These are phyloP conservation scores for Smittia sp. DNA, from an alignment of 2,888 invertebrate genomes.

Conservation along the genomic window DNA sequence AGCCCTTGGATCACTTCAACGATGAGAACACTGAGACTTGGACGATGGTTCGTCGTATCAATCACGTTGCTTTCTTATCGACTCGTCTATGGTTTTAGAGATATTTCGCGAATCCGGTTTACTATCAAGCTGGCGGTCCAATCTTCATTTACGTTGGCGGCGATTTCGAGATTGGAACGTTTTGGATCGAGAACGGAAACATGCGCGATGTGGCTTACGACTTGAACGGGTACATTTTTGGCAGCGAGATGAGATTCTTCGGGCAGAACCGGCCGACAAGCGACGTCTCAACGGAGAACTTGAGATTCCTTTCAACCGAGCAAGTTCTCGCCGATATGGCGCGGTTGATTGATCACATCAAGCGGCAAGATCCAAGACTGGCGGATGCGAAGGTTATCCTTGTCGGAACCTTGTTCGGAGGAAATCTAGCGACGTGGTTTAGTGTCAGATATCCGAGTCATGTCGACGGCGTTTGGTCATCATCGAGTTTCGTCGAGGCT, in stretches of 20 bases:
- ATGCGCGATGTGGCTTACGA: neutral
- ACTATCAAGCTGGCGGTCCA: neutral
- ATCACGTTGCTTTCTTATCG: neutral
- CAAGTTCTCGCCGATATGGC: constrained; percentile 15
- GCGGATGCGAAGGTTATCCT: neutral
- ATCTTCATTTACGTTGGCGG: constrained; percentile 15
- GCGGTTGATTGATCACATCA: constrained; percentile 16
- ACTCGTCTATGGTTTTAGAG: neutral
- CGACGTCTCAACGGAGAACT: neutral
- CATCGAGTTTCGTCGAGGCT: constrained; percentile 14
- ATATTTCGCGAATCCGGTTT: neutral
- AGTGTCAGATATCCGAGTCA: neutral
- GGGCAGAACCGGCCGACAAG: neutral
- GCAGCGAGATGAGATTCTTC: constrained; percentile 4
- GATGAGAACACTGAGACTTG: neutral
- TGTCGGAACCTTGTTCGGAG: neutral
- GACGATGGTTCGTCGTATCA: constrained; percentile 1
- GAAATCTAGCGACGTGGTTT: constrained; percentile 4
- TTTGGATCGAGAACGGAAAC: neutral
- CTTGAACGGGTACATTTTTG: constrained; percentile 3
- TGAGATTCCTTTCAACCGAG: constrained; percentile 8
- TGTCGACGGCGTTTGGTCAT: constrained; percentile 8
- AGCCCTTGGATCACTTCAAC: constrained; percentile 10
- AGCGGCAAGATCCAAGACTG: neutral
- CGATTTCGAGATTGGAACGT: constrained; percentile 2